Base-by-base conservation (phyloP, 1,140 invertebrate genomes). In the Leguminivora glycinivorella region DNA sequence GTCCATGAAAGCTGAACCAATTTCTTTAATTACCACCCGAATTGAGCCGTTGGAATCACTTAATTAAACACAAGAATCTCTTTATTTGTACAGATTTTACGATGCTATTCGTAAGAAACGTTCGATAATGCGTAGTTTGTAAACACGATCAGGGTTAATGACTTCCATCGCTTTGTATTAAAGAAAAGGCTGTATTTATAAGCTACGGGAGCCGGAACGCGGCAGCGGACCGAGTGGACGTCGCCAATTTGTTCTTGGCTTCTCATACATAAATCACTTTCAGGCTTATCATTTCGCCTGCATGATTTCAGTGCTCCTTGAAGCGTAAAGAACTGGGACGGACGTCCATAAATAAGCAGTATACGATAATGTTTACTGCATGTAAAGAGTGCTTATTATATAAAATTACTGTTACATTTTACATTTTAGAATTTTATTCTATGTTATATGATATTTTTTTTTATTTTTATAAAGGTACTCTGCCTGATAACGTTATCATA, bases 21-120 rank as follows among this genome's bases (percentile, higher is more conserved):
- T 86, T 82, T 81, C 78, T 82, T 83, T 84, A 82, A 86, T 88
- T 88, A 83, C 72, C 72, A 70, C 40, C 68, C 68, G 70, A 80
- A 84, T 81, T 82, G 80, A 84, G 79, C 75, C 78, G 80, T 87
- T 82, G 72, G 29, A 81, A 72, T 75, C 75, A 76, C 80, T 83
- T 79, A 82, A 82, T 89, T 82, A 81, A 79, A 82, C 72, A 67
- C 68, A 77, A 69, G 74, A 72, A 80, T 76, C 70, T 81, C 75
- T 84, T 81, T 82, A 84, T 83, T 82, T 78, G 71, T 67, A 77
- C 74, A 78, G 70, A 76, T 77, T 85, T 84, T 82, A 83, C 69
- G 77, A 77, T 56, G 70, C 69, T 79, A 78, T 80, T 73, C 60
- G 25, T 72, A 69, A 58, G 40, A 31, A 69, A 73, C 67, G 43